Percentiles rank a stretch among this genome's conserved stretches.
Conservation (phyloP, 2,797 vertebrate genomes). For the Spizella passerina region DNA sequence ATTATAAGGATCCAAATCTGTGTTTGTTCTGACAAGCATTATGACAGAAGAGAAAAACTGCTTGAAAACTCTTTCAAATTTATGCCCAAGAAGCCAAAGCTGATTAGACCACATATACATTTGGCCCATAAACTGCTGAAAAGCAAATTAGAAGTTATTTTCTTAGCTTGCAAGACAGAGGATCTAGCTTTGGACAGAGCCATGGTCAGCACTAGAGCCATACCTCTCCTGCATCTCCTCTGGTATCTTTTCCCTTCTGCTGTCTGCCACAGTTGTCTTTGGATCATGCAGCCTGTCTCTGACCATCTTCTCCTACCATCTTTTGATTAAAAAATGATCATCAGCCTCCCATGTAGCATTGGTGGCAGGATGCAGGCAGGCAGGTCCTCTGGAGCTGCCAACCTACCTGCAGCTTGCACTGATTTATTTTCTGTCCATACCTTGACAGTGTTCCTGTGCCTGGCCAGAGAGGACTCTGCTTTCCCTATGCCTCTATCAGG, state of each 20-base stretch:
- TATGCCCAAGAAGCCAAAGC: not conserved
- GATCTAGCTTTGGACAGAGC: not conserved
- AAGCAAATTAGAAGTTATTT: not conserved
- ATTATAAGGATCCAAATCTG: not conserved
- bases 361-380: not conserved
- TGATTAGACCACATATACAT: not conserved
- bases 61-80: not conserved
- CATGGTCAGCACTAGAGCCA: not conserved
- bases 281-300: not conserved
- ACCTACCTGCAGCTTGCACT: accelerated
- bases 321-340: not conserved
- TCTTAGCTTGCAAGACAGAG: conserved; percentile 9
- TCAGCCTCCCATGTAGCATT: not conserved
- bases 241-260: not conserved
- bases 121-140: not conserved
- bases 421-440: not conserved
- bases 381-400: not conserved
- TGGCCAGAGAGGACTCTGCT: not conserved
- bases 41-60: not conserved
- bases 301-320: not conserved
- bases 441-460: not conserved
- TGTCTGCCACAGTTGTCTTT: not conserved
- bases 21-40: not conserved
- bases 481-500: not conserved
- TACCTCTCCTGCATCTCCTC: not conserved